These are phyloP conservation scores for Cavia aperea DNA, from an alignment of 2,113 vertebrate genomes.

Conservation along the genomic window DNA sequence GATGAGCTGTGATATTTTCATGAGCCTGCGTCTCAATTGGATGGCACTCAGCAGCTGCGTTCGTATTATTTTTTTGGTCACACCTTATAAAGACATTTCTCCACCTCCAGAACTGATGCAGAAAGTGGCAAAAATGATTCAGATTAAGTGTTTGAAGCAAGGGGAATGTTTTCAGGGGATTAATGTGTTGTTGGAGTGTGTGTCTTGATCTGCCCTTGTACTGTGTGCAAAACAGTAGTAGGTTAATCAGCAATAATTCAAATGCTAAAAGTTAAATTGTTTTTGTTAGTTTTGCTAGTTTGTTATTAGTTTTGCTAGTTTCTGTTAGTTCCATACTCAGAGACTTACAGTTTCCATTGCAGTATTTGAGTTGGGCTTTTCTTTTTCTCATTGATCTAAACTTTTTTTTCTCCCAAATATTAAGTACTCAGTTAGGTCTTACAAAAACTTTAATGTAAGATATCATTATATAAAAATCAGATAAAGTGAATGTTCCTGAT, in stretches of 20 bases:
- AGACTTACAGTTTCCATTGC: constrained; percentile 1
- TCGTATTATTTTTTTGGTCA: background rate
- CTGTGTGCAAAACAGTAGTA: background rate
- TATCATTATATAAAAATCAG: constrained; percentile 7
- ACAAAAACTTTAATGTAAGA: background rate
- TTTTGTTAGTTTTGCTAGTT: too few relatives aligned
- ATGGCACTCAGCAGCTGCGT: background rate
- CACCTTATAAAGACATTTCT: background rate
- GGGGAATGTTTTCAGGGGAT: background rate
- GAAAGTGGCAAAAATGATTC: background rate
- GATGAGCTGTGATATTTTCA: background rate
- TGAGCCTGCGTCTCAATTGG: background rate
- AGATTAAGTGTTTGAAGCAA: background rate
- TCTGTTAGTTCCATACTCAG: background rate
- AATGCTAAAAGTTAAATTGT: constrained; percentile 34
- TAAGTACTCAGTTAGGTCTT: constrained; percentile 19
- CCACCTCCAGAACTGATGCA: background rate
- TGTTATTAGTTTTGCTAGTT: too few relatives aligned
- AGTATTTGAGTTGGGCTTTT: constrained; percentile 31
- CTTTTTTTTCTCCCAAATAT: background rate
- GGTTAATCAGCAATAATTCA: constrained; percentile 28
- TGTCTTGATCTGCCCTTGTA: background rate
- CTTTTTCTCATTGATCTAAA: background rate
- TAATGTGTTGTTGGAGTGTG: background rate
- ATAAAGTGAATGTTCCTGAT: constrained; percentile 19